Conservation (phyloP, 2,113 vertebrate genomes). For the Cyphomyrus plagiostoma region DNA sequence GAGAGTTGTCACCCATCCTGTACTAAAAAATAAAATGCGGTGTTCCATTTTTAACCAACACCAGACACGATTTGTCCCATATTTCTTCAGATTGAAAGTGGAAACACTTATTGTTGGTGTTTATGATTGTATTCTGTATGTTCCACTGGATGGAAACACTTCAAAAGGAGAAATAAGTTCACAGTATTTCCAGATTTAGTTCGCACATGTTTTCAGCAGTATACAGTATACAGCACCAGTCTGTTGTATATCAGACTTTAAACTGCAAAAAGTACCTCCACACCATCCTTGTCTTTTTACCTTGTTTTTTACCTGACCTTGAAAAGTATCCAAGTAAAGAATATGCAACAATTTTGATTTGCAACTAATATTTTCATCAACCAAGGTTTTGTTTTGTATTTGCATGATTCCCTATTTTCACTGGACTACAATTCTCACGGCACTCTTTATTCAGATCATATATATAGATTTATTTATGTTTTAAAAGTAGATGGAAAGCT, state of each 20-base stretch:
- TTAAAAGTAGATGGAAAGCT: background rate
- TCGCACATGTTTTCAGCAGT: background rate
- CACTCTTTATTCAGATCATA: background rate
- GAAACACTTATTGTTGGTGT: background rate
- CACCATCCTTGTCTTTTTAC: background rate
- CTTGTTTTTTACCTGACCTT: background rate
- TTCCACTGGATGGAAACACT: too few relatives aligned
- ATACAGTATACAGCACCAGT: background rate
- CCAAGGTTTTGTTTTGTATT: background rate
- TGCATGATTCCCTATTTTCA: background rate
- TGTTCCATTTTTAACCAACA: too few relatives aligned
- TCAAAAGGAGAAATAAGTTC: background rate
- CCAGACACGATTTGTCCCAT: too few relatives aligned
- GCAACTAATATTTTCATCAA: background rate
- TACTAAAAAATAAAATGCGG: background rate
- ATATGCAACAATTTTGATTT: background rate
- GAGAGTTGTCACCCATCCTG: background rate
- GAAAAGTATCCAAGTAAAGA: background rate
- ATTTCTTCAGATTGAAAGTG: background rate
- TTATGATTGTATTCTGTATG: background rate
- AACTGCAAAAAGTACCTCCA: background rate
- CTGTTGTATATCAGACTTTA: background rate
- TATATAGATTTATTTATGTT: background rate
- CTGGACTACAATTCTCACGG: background rate
- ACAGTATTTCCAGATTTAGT: background rate